phyloP scores from a whole-genome alignment of 2,797 vertebrate genomes.

The Gadopsis bispinosus region DNA sequence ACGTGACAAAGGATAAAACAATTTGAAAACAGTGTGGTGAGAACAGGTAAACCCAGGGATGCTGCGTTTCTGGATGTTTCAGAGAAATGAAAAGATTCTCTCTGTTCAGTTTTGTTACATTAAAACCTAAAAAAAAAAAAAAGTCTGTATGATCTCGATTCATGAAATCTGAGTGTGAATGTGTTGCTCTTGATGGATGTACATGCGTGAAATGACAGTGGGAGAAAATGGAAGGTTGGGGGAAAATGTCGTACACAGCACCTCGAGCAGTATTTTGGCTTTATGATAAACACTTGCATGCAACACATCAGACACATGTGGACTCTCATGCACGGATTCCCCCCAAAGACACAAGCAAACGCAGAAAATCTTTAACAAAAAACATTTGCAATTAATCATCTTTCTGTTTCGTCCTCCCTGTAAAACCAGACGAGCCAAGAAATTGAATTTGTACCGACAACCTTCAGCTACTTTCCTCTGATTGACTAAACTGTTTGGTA shows the following conservation, averaged over 20 bases:
- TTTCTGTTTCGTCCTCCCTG: conserved; percentile 35
- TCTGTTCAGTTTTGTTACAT: background rate
- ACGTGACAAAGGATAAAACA: conserved; percentile 38
- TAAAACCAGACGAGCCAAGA: conserved; percentile 24
- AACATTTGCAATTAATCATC: conserved; percentile 60
- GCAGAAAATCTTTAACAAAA: conserved; percentile 23
- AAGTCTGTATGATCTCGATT: background rate
- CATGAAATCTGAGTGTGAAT: background rate
- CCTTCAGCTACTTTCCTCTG: background rate
- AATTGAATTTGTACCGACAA: conserved; percentile 3
- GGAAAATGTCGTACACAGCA: conserved; percentile 31
- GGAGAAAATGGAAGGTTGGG: conserved; percentile 23
- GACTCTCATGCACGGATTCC: conserved; percentile 56
- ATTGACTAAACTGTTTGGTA: background rate
- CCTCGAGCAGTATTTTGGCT: conserved; percentile 12
- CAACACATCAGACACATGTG: conserved; percentile 14
- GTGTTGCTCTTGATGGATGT: conserved; percentile 14
- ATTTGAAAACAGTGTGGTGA: conserved; percentile 19
- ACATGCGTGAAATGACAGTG: conserved; percentile 19
- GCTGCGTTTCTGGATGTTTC: background rate
- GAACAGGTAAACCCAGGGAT: background rate
- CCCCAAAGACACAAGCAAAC: conserved; percentile 22
- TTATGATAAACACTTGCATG: conserved; percentile 37
- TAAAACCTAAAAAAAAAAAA: conserved; percentile 7
- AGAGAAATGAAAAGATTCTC: background rate